Evolutionary conservation across 2,888 invertebrate species (phyloP), one percentile per base, ranked within the genome.

Genomic region (Pterobdella sp.): DNA sequence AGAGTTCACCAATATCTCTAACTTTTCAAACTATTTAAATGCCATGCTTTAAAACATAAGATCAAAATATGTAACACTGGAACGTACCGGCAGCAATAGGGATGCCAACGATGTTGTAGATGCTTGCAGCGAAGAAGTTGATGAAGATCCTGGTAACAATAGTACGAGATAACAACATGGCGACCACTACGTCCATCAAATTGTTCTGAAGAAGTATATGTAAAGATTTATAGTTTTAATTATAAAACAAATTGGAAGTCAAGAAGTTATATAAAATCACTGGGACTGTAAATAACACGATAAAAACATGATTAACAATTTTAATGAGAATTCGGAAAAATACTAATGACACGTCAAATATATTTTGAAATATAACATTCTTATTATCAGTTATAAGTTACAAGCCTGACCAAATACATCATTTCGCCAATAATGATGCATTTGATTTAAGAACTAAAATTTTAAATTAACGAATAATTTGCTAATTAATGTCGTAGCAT

Each of bases 91-190:
- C 97, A 0, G 98, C 98, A 72, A 98, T 86, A 0, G 98, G 98
- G 76, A 98, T 96, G 32, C 97, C 97, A 75, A 93, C 85, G 71
- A 96, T 80, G 86, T 98, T 98, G 86, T 98, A 98, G 79, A 98
- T 88, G 82, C 93, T 93, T 72, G 98, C 98, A 84, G 96, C 95
- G 42, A 98, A 81, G 82, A 99, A 97, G 86, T 98, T 98, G 73
- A 94, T 86, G 29, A 94, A 85, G 73, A 95, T 94, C 77, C 96
- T 86, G 68, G 89, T 85, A 72, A 98, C 93, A 0, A 94, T 95
- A 76, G 88, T 90, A 66, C 91, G 88, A 0, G 96, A 96, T 42
- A 98, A 87, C 80, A 93, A 90, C 77, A 99, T 87, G 78, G 97
- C 97, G 35, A 91, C 94, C 37, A 94, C 91, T 35, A 99, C 97